Evolutionary conservation across 2,888 invertebrate genomes (phyloP).

Genomic region (Spialia ferax): DNA sequence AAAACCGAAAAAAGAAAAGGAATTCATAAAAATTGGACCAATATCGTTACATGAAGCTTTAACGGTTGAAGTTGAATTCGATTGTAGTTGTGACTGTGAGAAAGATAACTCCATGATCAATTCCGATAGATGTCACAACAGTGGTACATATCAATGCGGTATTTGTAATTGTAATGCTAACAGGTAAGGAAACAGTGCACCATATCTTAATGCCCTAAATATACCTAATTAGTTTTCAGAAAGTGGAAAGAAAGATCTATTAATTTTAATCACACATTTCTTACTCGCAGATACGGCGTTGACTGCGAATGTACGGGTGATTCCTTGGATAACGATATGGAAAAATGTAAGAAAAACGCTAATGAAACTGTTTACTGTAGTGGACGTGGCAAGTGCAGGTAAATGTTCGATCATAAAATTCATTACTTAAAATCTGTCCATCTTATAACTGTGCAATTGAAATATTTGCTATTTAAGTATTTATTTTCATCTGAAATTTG

Average conservation of each 20-base stretch:
- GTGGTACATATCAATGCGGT: conserved; percentile 84
- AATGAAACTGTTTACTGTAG: conserved; percentile 22
- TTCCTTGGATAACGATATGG: neutral
- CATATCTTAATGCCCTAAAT: conserved; percentile 4
- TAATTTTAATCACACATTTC: too few species aligned
- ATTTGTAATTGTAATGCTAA: conserved; percentile 81
- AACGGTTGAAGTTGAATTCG: conserved; percentile 88
- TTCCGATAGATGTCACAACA: conserved; percentile 68
- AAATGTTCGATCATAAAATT: neutral
- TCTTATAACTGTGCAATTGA: too few species aligned
- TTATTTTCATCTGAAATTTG: too few species aligned
- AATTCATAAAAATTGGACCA: conserved; percentile 66
- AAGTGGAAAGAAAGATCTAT: too few species aligned
- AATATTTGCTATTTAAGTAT: too few species aligned
- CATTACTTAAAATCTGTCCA: neutral
- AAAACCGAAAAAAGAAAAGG: neutral
- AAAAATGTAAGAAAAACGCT: conserved; percentile 15
- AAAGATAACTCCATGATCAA: conserved; percentile 56
- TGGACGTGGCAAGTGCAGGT: conserved; percentile 31
- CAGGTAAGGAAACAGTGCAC: conserved; percentile 52
- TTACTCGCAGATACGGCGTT: conserved; percentile 20
- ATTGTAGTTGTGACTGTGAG: conserved; percentile 91
- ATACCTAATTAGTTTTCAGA: too few species aligned
- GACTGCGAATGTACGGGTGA: conserved; percentile 23
- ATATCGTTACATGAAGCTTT: conserved; percentile 89